Conservation (phyloP, 1,140 invertebrate species). For the Panagrolaimus sp. region DNA sequence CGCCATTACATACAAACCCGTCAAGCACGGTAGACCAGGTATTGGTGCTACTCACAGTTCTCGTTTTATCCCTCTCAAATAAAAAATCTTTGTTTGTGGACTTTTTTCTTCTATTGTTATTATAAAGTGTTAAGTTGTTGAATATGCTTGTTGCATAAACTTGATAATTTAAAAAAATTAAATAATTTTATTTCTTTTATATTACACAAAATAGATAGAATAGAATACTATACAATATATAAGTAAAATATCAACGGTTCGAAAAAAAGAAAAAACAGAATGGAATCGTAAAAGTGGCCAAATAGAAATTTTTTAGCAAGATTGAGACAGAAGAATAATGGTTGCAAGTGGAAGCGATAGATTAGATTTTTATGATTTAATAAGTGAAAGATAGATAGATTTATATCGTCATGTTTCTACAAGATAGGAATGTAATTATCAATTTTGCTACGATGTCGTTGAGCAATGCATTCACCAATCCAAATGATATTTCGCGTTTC, state of each 20-base stretch:
- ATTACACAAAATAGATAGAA: constrained; percentile 11
- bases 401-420: constrained; percentile 18
- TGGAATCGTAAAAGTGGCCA: constrained; percentile 6
- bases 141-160: neutral
- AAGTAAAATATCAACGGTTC: too few relatives aligned
- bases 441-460: constrained; percentile 96
- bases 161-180: too few relatives aligned
- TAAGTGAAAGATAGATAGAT: too few relatives aligned
- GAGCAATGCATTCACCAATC: constrained; percentile 98
- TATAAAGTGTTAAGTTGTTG: constrained; percentile 13
- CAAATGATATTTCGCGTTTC: constrained; percentile 99
- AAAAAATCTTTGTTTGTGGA: constrained; percentile 60
- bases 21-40: constrained; percentile 98
- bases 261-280: neutral
- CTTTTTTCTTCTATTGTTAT: constrained; percentile 21
- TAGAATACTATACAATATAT: neutral
- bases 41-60: constrained; percentile 99
- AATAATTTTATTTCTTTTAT: neutral
- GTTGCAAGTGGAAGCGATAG: too few relatives aligned
- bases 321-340: too few relatives aligned
- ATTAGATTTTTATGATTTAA: too few relatives aligned
- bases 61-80: constrained; percentile 98
- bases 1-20: constrained; percentile 97
- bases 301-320: too few relatives aligned
- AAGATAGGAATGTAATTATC: constrained; percentile 98